Conservation (phyloP, 2,113 vertebrate species). For the Phainopepla nitens region DNA sequence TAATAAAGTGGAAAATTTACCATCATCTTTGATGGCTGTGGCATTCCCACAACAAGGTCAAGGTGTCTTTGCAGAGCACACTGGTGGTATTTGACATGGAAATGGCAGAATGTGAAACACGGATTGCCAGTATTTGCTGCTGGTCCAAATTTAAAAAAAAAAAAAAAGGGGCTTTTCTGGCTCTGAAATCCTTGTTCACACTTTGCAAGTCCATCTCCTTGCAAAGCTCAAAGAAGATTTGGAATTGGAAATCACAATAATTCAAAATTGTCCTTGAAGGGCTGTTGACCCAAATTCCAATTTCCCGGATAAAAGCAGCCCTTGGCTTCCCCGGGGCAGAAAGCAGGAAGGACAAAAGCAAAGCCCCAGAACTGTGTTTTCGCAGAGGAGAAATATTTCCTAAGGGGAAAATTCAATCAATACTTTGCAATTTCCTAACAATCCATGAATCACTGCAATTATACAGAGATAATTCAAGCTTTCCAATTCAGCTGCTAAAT, state of each 20-base stretch:
- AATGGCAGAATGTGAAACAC: background rate
- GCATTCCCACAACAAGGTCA: background rate
- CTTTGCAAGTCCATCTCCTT: background rate
- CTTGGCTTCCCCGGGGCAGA: background rate
- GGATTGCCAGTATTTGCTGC: background rate
- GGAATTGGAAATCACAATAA: background rate
- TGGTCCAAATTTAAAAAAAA: background rate
- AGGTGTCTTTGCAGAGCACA: background rate
- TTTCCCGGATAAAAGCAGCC: conserved; percentile 17
- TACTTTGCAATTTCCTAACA: conserved; percentile 57
- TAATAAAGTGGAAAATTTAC: background rate
- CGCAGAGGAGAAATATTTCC: conserved; percentile 48
- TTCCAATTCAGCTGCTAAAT: conserved; percentile 61
- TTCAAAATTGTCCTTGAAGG: background rate
- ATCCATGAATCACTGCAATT: conserved; percentile 50
- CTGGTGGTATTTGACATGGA: background rate
- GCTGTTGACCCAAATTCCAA: conserved; percentile 21
- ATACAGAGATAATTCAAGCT: conserved; percentile 53
- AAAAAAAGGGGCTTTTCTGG: background rate
- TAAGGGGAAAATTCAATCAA: conserved; percentile 53
- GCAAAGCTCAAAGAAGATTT: background rate
- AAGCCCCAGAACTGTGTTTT: conserved; percentile 1
- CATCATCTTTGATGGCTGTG: background rate
- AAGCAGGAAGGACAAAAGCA: conserved; percentile 12
- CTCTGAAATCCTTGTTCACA: background rate